Percentiles rank a stretch among this genome's conserved stretches.
Conservation (phyloP, 1,140 invertebrate species). For the Pseudomyrmex gracilis region DNA sequence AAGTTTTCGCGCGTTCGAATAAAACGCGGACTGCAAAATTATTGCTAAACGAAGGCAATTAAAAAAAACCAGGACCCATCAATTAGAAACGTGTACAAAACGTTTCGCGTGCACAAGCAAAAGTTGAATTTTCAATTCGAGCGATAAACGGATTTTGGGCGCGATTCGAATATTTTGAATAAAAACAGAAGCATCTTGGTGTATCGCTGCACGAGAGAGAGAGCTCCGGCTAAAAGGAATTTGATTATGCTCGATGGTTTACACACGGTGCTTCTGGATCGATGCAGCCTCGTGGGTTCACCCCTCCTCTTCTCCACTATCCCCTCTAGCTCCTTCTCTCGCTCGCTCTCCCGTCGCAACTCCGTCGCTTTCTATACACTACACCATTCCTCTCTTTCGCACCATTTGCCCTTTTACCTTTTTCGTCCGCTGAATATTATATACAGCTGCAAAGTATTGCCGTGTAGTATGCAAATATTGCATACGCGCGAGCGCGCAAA, state of each 20-base stretch:
- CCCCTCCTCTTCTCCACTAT: conserved; percentile 36
- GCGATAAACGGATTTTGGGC: conserved; percentile 49
- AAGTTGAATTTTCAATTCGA: conserved; percentile 22
- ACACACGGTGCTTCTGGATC: conserved; percentile 75
- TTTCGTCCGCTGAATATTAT: conserved; percentile 47
- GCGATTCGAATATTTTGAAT: conserved; percentile 56
- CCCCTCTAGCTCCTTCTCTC: conserved; percentile 7
- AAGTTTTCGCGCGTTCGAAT: neutral
- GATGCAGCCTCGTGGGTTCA: conserved; percentile 68
- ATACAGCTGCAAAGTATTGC: conserved; percentile 46
- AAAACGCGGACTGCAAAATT: conserved; percentile 45
- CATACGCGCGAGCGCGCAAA: conserved; percentile 10
- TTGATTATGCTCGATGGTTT: conserved; percentile 76
- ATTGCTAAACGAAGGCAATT: conserved; percentile 59
- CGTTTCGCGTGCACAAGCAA: neutral
- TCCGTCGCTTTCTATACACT: too few species aligned
- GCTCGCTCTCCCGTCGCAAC: neutral
- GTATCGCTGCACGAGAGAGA: conserved; percentile 39
- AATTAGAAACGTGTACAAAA: conserved; percentile 53
- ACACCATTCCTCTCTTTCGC: conserved; percentile 5
- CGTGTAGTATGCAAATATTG: conserved; percentile 53
- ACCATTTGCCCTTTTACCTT: conserved; percentile 58
- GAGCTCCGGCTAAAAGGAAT: conserved; percentile 72
- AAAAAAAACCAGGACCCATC: conserved; percentile 11
- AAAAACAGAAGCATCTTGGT: conserved; percentile 68